A percentile compares a stretch with the other conserved stretches of the same genome.
Evolutionary conservation across 2,113 vertebrate species (phyloP).

Genomic region (Craseonycteris thonglongyai): DNA sequence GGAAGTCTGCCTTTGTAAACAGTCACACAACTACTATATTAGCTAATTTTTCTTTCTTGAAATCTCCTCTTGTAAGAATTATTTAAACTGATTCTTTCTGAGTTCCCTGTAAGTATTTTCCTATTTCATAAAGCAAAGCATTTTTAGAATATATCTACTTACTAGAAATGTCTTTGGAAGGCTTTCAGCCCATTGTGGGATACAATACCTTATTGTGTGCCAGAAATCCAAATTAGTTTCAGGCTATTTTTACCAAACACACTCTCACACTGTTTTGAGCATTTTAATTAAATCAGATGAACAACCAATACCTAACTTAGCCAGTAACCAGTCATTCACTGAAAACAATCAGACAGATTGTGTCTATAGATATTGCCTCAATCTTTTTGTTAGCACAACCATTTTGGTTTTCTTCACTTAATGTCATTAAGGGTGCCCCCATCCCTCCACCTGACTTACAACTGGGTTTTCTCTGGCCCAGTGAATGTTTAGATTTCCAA

Average conservation of each 20-base stretch:
- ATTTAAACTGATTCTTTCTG: conserved; percentile 36
- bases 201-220: conserved; percentile 52
- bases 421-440: conserved; percentile 41
- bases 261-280: conserved; percentile 35
- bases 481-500: conserved; percentile 51
- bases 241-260: conserved; percentile 58
- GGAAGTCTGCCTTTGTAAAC: conserved; percentile 24
- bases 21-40: conserved; percentile 27
- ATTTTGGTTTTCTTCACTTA: conserved; percentile 51
- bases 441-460: neutral
- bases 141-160: conserved; percentile 44
- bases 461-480: conserved; percentile 35
- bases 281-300: conserved; percentile 68
- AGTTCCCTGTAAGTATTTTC: neutral
- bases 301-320: conserved; percentile 45
- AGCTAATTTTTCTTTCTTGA: conserved; percentile 46
- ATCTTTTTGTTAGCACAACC: conserved; percentile 55
- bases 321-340: conserved; percentile 36
- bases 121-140: neutral
- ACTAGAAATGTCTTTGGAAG: neutral
- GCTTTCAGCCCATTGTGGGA: neutral
- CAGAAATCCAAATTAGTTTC: conserved; percentile 53
- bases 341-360: conserved; percentile 49
- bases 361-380: conserved; percentile 19
- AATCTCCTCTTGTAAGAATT: conserved; percentile 39